phyloP scores from a whole-genome alignment of 2,797 vertebrate species.

The Notoglanidium macrostoma region DNA sequence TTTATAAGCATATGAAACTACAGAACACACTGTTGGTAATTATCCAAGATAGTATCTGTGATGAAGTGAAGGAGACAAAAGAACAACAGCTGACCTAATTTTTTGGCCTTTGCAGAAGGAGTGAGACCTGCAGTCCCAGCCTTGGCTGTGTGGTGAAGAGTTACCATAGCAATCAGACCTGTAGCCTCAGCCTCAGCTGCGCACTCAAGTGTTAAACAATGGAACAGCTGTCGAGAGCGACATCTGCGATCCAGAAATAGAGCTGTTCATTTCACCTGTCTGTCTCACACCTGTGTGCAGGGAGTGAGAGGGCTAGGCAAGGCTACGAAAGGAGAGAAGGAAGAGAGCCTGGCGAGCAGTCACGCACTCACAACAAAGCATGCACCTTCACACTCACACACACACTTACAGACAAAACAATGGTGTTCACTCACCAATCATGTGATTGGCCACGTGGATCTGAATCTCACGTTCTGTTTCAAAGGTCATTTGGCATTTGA shows the following conservation, averaged over 20 bases:
- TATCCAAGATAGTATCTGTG: conserved; percentile 35
- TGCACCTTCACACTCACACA: conserved; percentile 9
- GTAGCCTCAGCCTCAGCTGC: conserved; percentile 57
- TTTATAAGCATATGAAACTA: neutral
- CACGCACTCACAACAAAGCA: conserved; percentile 30
- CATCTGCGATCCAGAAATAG: conserved; percentile 64
- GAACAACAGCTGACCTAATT: conserved; percentile 46
- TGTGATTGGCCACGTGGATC: conserved; percentile 98
- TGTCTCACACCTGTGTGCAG: conserved; percentile 60
- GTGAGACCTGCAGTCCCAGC: conserved; percentile 48
- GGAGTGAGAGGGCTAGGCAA: conserved; percentile 51
- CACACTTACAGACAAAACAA: conserved; percentile 7
- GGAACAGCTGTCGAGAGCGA: conserved; percentile 65
- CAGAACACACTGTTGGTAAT: conserved; percentile 28
- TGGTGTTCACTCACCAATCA: conserved; percentile 90
- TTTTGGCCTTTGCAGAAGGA: conserved; percentile 48
- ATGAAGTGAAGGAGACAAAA: conserved; percentile 36
- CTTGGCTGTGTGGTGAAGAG: conserved; percentile 52
- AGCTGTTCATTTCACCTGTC: conserved; percentile 67
- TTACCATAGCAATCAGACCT: conserved; percentile 58
- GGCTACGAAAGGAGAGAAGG: conserved; percentile 46
- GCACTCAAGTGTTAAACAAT: conserved; percentile 62
- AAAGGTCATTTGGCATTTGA: conserved; percentile 99
- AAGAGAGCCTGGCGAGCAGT: conserved; percentile 43
- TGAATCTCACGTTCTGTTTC: conserved; percentile 98